Conservation (phyloP, 2,113 vertebrate species). For the Coptodon rendalli region DNA sequence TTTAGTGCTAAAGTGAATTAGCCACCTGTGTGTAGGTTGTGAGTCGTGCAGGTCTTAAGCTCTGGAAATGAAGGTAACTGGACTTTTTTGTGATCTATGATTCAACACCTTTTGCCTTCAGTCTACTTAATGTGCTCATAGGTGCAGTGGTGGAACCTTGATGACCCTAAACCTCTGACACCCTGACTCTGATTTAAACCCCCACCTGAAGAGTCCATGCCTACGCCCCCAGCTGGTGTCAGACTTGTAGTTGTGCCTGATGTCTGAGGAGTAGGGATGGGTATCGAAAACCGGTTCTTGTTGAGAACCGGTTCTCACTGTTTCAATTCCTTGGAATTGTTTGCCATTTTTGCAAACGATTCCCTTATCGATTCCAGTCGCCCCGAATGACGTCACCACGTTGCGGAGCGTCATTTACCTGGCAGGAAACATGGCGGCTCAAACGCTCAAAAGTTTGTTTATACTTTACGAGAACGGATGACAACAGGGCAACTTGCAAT, state of each 20-base stretch:
- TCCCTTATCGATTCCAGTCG: too few species aligned
- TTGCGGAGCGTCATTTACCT: too few species aligned
- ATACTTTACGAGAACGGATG: too few species aligned
- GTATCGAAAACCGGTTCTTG: too few species aligned
- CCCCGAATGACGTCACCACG: too few species aligned
- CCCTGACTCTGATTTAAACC: neutral
- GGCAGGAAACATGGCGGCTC: too few species aligned
- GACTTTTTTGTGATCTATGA: neutral
- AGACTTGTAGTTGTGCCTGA: neutral
- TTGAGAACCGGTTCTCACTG: too few species aligned
- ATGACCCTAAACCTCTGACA: neutral
- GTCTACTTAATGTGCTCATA: neutral
- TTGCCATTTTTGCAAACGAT: too few species aligned
- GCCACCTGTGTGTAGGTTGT: neutral
- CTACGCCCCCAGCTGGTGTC: rapidly evolving
- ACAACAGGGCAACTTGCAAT: too few species aligned
- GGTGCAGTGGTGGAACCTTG: neutral
- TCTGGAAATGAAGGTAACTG: neutral
- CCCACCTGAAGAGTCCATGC: neutral
- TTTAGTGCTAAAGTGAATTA: neutral
- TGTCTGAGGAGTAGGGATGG: neutral
- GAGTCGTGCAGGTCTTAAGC: neutral
- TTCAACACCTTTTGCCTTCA: neutral
- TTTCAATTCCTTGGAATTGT: too few species aligned
- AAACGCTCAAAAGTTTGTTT: too few species aligned